Conservation (phyloP, 2,888 invertebrate genomes). For the Drosophila leonis region DNA sequence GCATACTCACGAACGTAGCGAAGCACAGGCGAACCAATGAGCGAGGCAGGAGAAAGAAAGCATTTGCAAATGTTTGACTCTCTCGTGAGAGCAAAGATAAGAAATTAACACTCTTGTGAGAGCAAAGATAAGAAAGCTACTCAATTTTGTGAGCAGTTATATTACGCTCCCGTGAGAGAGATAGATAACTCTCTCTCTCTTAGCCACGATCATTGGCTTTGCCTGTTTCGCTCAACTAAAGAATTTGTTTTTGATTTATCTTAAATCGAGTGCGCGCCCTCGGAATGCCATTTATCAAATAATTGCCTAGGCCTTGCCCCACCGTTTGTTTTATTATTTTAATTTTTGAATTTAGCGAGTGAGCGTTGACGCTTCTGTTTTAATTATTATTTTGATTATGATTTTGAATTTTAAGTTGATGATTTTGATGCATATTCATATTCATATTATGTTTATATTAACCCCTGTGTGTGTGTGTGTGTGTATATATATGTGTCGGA, state of each 20-base stretch:
- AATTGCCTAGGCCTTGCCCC: slow-evolving; percentile 83
- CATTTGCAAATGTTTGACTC: slow-evolving; percentile 2
- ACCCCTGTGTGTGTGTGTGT: slow-evolving; percentile 24
- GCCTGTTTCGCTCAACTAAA: slow-evolving; percentile 40
- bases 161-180: background rate
- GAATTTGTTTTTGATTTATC: slow-evolving; percentile 42
- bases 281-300: slow-evolving; percentile 59
- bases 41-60: slow-evolving; percentile 14
- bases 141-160: no score
- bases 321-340: slow-evolving; percentile 68
- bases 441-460: slow-evolving; percentile 56
- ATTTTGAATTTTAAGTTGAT: slow-evolving; percentile 49
- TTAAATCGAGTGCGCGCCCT: slow-evolving; percentile 50
- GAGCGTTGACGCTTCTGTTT: slow-evolving; percentile 58
- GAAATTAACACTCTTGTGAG: background rate
- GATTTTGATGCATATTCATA: slow-evolving; percentile 55
- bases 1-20: slow-evolving; percentile 36
- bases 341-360: slow-evolving; percentile 52
- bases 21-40: slow-evolving; percentile 13
- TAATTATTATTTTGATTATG: slow-evolving; percentile 44
- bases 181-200: background rate
- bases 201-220: background rate
- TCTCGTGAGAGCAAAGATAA: slow-evolving; percentile 12
- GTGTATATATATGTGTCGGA: background rate
- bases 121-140: no score